Evolutionary conservation across 2,113 vertebrate species (phyloP), one percentile per base, ranked within the genome.

Genomic region (Callopanchax toddi): DNA sequence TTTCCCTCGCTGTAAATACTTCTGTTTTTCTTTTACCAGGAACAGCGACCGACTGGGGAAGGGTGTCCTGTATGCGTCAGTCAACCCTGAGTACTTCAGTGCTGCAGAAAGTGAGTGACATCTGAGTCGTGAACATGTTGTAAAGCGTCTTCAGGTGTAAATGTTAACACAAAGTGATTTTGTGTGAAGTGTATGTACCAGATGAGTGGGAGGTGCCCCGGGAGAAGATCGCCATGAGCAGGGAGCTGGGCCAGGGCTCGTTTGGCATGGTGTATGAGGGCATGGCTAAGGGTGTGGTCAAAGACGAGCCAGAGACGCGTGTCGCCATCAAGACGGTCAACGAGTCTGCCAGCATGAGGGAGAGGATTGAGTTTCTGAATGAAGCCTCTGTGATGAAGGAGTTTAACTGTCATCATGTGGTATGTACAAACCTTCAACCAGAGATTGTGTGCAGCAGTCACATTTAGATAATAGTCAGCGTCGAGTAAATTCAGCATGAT

Each of bases 201-300:
- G 97, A 99, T 1, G 97, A 99, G 67, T 99, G 97, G 97, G 97
- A 99, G 78, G 97, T 99, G 20, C 93, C 94, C 0, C 92, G 97
- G 2, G 97, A 99, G 89, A 99, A 98, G 90, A 98, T 99, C 86
- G 87, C 92, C 49, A 93, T 99, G 93, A 94, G 87, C 52, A 89
- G 95, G 3, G 97, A 99, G 91, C 92, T 99, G 0, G 97, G 97
- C 16, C 97, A 99, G 68, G 97, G 97, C 60, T 99, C 97, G 1
- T 99, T 99, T 0, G 97, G 97, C n/a, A 99, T 99, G 97, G 97
- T 99, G 43, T 99, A 99, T 0, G 97, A 99, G 83, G 97, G 97
- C 4, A 79, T 96, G 25, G 97, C 96, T 11, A 98, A 98, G 83
- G 96, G 97, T 0, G 96, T 99, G 60, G 95, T 99, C 60, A 98